Evolutionary conservation across 1,140 invertebrate genomes (phyloP).

Genomic region (Parapsyche elsis): DNA sequence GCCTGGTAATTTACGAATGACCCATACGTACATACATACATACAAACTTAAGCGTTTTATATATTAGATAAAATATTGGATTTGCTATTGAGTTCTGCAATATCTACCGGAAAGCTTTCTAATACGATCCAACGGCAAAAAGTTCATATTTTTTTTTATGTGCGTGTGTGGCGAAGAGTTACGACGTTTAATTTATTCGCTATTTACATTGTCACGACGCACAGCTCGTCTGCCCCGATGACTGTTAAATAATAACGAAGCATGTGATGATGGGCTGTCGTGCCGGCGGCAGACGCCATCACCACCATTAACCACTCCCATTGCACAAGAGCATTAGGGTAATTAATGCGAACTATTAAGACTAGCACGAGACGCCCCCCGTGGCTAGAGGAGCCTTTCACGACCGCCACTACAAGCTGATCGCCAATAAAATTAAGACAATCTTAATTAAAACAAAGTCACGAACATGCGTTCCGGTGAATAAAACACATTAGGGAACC

Average conservation of each 20-base stretch:
- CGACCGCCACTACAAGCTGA: neutral
- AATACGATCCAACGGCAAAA: too few species aligned
- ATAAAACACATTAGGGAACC: too few species aligned
- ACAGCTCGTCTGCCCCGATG: neutral
- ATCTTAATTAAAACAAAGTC: slow-evolving; percentile 20
- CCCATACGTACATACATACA: too few species aligned
- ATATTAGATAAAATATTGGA: too few species aligned
- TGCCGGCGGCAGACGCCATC: neutral
- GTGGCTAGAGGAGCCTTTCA: slow-evolving; percentile 19
- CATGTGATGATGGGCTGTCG: slow-evolving; percentile 16
- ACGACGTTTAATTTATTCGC: slow-evolving; percentile 12
- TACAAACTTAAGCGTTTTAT: too few species aligned
- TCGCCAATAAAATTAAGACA: slow-evolving; percentile 33
- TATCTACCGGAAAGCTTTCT: too few species aligned
- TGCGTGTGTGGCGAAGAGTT: too few species aligned
- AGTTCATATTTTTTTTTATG: too few species aligned
- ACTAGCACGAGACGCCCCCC: slow-evolving; percentile 1
- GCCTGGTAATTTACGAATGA: too few species aligned
- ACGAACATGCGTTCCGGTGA: neutral
- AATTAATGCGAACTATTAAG: slow-evolving; percentile 30
- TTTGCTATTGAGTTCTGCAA: too few species aligned
- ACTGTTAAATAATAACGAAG: neutral
- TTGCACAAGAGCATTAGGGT: slow-evolving; percentile 25
- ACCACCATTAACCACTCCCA: slow-evolving; percentile 1
- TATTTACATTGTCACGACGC: slow-evolving; percentile 13